Base-by-base conservation (phyloP, 2,888 invertebrate species). In the Erebia palarica region DNA sequence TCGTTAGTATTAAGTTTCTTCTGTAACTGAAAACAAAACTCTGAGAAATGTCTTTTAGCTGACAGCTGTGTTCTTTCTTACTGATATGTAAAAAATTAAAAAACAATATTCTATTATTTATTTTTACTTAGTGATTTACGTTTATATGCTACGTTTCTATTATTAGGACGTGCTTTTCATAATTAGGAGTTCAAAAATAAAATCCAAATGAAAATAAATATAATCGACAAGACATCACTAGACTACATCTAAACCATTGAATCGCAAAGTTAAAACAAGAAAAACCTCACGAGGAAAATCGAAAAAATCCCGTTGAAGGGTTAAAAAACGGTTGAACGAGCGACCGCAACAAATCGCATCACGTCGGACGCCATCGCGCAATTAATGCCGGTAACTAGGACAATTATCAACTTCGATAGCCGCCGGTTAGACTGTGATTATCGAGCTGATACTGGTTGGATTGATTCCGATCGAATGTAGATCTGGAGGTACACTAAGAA, bases 401-500 rank as follows among this genome's bases (percentile, higher is more conserved):
- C 73, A 74, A 76, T 73, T 71, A 76, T 67, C 73, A 61, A 53
- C 10, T 59, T 59, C 65, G 63, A 68, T 73, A 73, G 70, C 72
- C 65, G 67, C 69, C 73, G 75, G 74, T 78, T 77, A 73, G 73
- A 69, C 73, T 68, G 65, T 72, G 73, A 77, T 78, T 75, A 78
- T 69, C 68, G 65, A 68, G 47, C 27, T 18, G 73, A 71, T 71
- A 58, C 57, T 58, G 73, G 71, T 66, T 16, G 51, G 65, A 73
- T 73, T 68, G 68, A 73, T 63, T 68, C 51, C n/a, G 49, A 63
- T 47, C 55, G 60, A 51, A 42, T 5, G 14, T 47, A 16, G 58
- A n/a, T 60, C 5, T 51, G 49, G 44, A 44, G 59, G 0, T 13
- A 73, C 57, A 73, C 65, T 49, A 0, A n/a, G 47, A 27, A 27